Conservation (phyloP, 2,888 invertebrate species). For the Brachyptera risi region DNA sequence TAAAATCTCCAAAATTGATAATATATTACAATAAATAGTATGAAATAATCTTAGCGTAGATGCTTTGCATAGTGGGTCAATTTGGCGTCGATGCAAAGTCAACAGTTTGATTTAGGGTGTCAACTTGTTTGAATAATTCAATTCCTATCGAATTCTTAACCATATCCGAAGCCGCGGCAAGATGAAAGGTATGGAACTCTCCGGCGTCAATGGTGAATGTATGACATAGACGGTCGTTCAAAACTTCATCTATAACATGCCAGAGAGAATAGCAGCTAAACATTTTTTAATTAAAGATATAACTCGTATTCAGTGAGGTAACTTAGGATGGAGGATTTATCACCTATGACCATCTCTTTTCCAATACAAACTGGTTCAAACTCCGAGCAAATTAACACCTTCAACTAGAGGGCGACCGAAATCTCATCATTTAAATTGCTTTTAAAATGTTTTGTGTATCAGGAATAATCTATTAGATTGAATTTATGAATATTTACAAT, state of each 20-base stretch:
- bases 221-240: too few species aligned
- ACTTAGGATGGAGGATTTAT: neutral
- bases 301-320: neutral
- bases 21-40: too few species aligned
- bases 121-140: slow-evolving; percentile 9
- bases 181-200: too few species aligned
- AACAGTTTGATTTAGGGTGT: slow-evolving; percentile 15
- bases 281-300: slow-evolving; percentile 19
- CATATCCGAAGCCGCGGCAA: too few species aligned
- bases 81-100: slow-evolving; percentile 9
- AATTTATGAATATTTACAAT: too few species aligned
- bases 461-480: too few species aligned
- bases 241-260: neutral
- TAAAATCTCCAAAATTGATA: too few species aligned
- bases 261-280: neutral
- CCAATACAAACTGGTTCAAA: slow-evolving; percentile 20
- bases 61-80: too few species aligned
- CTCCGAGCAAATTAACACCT: slow-evolving; percentile 19
- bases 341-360: slow-evolving; percentile 14
- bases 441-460: neutral
- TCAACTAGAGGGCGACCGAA: slow-evolving; percentile 6
- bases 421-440: neutral
- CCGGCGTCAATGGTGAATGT: too few species aligned
- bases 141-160: slow-evolving; percentile 4
- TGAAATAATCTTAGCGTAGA: too few species aligned